A percentile compares a stretch with the other conserved stretches of the same genome.
These are phyloP conservation scores for Scophthalmus maximus DNA, from an alignment of 2,113 vertebrate species.

Conservation along the genomic window DNA sequence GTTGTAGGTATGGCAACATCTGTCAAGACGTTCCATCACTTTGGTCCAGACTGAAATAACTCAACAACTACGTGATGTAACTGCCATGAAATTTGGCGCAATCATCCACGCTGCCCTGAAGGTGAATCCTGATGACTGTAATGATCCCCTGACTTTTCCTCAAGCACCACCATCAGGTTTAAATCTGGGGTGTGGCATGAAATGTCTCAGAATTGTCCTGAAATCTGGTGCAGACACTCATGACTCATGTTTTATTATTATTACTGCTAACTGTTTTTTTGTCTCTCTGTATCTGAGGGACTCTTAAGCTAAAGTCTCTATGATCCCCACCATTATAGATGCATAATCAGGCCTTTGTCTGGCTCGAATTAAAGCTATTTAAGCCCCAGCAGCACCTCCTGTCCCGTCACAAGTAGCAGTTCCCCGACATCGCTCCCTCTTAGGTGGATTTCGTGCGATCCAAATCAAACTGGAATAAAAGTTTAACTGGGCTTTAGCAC, in stretches of 20 bases:
- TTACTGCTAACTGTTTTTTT: slow-evolving; percentile 14
- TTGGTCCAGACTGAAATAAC: neutral
- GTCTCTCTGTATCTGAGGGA: slow-evolving; percentile 13
- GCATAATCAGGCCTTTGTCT: slow-evolving; percentile 67
- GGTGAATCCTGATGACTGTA: neutral
- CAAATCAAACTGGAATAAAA: slow-evolving; percentile 48
- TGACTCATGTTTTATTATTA: slow-evolving; percentile 9
- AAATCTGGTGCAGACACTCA: neutral
- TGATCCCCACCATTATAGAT: slow-evolving; percentile 39
- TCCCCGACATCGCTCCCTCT: slow-evolving; percentile 30
- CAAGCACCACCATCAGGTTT: neutral
- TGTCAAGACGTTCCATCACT: too few species aligned
- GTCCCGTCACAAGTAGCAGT: slow-evolving; percentile 10
- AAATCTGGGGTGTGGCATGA: slow-evolving; percentile 1
- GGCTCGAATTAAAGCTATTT: slow-evolving; percentile 64
- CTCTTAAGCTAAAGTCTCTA: slow-evolving; percentile 37
- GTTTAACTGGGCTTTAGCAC: slow-evolving; percentile 21
- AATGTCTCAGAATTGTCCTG: neutral
- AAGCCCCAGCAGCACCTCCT: slow-evolving; percentile 51
- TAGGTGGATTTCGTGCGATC: slow-evolving; percentile 37
- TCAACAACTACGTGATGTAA: neutral
- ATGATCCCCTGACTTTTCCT: neutral
- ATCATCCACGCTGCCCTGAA: neutral
- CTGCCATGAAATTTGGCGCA: neutral
- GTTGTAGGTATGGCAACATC: neutral